A percentile compares a stretch with the other conserved stretches of the same genome.
Evolutionary conservation across 2,888 invertebrate species (phyloP).

Genomic region (Cerceris ruficornis): DNA sequence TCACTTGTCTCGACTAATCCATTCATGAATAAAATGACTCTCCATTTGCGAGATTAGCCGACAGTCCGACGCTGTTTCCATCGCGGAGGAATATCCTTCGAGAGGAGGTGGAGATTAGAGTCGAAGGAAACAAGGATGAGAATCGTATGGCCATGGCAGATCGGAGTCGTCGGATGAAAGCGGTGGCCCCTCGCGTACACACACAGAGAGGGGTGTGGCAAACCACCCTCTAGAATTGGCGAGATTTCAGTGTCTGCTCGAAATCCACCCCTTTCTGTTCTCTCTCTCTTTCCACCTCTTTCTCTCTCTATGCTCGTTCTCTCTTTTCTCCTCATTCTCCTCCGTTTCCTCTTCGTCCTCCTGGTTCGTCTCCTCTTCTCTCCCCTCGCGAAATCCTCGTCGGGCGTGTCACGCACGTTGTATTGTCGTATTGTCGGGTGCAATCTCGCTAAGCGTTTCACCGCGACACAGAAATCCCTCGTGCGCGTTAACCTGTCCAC

Average conservation of each 20-base stretch:
- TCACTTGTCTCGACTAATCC: background rate
- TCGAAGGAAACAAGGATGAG: conserved; percentile 40
- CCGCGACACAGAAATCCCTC: conserved; percentile 72
- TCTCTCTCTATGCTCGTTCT: conserved; percentile 32
- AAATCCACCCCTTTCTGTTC: conserved; percentile 60
- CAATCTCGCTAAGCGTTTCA: conserved; percentile 82
- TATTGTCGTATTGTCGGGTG: conserved; percentile 81
- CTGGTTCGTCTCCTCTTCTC: conserved; percentile 22
- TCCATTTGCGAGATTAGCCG: conserved; percentile 35
- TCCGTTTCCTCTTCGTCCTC: conserved; percentile 23
- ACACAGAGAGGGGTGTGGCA: conserved; percentile 74
- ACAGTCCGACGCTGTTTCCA: conserved; percentile 14
- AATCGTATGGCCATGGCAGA: conserved; percentile 27
- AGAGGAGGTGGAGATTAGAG: conserved; percentile 17
- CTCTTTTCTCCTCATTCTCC: conserved; percentile 52
- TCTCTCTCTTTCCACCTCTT: conserved; percentile 7
- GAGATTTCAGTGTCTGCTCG: conserved; percentile 79
- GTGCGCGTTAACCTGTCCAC: conserved; percentile 78
- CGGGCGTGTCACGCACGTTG: conserved; percentile 81
- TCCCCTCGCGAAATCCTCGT: conserved; percentile 71
- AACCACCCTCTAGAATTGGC: conserved; percentile 80
- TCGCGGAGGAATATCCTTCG: conserved; percentile 13
- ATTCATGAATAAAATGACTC: background rate
- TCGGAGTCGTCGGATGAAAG: conserved; percentile 44
- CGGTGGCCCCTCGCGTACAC: conserved; percentile 31